Conservation (phyloP, 2,888 invertebrate species). For the Homarus gammarus region DNA sequence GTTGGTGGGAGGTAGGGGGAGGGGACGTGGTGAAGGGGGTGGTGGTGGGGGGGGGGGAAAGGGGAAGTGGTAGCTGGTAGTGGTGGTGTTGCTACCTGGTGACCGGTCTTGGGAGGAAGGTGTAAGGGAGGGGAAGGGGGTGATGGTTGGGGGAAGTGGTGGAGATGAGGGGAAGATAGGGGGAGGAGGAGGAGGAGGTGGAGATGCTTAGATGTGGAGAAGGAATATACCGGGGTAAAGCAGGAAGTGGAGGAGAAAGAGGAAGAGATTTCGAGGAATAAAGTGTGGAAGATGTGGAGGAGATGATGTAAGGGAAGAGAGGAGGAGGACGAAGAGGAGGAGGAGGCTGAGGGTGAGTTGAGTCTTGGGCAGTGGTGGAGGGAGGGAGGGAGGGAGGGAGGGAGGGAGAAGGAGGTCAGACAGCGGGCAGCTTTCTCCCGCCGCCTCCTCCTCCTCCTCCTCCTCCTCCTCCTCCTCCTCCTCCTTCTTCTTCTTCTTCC, state of each 20-base stretch:
- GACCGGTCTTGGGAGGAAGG: too few relatives aligned
- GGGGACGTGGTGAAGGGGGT: not conserved
- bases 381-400: not conserved
- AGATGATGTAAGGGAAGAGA: not conserved
- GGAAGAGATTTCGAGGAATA: not conserved
- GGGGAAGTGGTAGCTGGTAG: too few relatives aligned
- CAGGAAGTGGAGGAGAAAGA: not conserved
- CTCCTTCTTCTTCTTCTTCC: not conserved
- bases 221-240: too few relatives aligned
- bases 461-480: not conserved
- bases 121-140: not conserved
- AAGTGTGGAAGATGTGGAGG: not conserved
- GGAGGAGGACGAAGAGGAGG: not conserved
- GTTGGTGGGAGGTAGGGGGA: not conserved
- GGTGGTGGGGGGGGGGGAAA: not conserved
- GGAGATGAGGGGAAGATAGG: too few relatives aligned
- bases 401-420: not conserved
- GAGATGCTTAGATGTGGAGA: too few relatives aligned
- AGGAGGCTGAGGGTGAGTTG: not conserved
- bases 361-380: not conserved
- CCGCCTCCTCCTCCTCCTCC: not conserved
- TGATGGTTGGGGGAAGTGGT: not conserved
- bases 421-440: not conserved
- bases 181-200: not conserved
- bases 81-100: too few relatives aligned